Percentiles rank a stretch among this genome's conserved stretches.
phyloP scores from a whole-genome alignment of 2,113 vertebrate genomes.

The Zapus hudsonius region DNA sequence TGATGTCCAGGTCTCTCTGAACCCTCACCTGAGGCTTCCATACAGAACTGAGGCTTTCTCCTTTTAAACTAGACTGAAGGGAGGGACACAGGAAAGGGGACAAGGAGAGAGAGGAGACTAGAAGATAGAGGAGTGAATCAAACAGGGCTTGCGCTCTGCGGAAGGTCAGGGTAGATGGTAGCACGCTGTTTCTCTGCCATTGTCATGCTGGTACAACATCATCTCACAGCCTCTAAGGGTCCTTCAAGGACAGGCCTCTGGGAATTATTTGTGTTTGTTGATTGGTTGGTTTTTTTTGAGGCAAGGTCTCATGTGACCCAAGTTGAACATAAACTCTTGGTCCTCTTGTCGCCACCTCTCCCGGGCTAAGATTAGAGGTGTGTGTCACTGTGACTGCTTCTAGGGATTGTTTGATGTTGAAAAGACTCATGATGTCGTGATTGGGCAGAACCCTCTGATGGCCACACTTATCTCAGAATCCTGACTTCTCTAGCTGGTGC shows the following conservation, averaged over 20 bases:
- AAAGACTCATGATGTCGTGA: neutral
- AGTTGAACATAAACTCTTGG: neutral
- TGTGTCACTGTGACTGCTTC: too few relatives aligned
- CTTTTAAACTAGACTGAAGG: neutral
- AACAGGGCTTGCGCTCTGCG: neutral
- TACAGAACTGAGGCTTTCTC: neutral
- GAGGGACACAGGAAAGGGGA: neutral
- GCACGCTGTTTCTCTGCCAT: neutral
- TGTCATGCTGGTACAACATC: neutral
- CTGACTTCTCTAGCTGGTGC: neutral
- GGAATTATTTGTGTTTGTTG: neutral
- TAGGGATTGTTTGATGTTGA: conserved; percentile 27
- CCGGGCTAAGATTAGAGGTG: neutral
- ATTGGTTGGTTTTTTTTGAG: neutral
- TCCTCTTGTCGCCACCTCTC: neutral
- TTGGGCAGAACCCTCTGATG: neutral
- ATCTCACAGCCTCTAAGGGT: neutral
- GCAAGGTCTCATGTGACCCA: neutral
- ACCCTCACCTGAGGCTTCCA: too few relatives aligned
- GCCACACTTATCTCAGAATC: neutral
- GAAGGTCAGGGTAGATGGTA: neutral
- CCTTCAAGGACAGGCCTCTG: conserved; percentile 38
- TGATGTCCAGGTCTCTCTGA: neutral
- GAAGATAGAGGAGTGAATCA: neutral
- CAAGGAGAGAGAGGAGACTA: neutral